Base-by-base conservation (phyloP, 2,113 vertebrate species). In the Lutjanus erythropterus region DNA sequence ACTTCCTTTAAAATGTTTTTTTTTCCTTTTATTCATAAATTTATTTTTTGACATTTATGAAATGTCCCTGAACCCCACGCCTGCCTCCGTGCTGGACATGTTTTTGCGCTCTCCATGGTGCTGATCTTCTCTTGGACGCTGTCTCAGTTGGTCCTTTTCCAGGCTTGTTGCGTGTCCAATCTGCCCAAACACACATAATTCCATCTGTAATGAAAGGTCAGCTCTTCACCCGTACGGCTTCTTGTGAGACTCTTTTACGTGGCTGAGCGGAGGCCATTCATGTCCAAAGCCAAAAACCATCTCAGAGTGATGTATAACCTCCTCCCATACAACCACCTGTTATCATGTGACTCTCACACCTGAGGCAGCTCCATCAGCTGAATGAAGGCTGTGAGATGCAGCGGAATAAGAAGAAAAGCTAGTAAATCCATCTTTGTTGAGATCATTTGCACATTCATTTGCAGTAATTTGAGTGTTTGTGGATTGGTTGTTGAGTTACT, bases 51-150 rank as follows among this genome's bases (percentile, higher is more conserved):
- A 6, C 18, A 14, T 72, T n/a, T 23, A 2, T 16, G 19, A 41
- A 21, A n/a, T n/a, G 5, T 25, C 5, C 18, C 15, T 44, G 9
- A 75, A 74, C 3, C 56, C 33, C 6, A 6, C 15, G 10, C 0
- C 1, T n/a, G 35, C 35, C 55, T 4, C 18, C 18, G 55, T 9
- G 25, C 29, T 50, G 33, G 6, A 9, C 59, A 5, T 1, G 25
- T 2, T 39, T 15, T 50, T 73, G 4, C 71, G 62, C 81, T 86
- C 53, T 87, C 86, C 86, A 3, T 81, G 81, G 86, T 88, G 71
- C 81, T 88, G 84, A 80, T 82, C 75, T n/a, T 14, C 55, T 23
- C 31, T 75, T 73, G 50, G 62, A 55, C 2, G 65, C 27, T 21
- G 19, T 31, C 59, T 53, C 35, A 11, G 6, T 55, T 68, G 59